Conservation (phyloP, 2,797 vertebrate species). For the Hypotaenidia philippensis region DNA sequence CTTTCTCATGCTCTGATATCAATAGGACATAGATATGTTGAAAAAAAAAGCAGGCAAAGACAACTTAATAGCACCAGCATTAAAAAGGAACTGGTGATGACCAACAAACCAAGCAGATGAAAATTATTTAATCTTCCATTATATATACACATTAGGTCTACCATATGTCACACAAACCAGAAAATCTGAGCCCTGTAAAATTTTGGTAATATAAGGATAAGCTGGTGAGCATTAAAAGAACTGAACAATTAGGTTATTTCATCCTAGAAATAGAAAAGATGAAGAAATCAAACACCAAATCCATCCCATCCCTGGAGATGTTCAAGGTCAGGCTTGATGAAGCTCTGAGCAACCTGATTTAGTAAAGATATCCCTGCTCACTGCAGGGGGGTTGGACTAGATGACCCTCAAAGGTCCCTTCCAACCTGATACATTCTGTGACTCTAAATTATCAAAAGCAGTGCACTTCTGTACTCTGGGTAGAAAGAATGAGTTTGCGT, state of each 20-base stretch:
- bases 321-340: too few species aligned
- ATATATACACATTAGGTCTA: neutral
- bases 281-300: neutral
- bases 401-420: too few species aligned
- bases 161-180: neutral
- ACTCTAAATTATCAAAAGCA: neutral
- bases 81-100: neutral
- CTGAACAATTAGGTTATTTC: neutral
- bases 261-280: neutral
- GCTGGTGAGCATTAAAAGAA: neutral
- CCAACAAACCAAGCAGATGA: neutral
- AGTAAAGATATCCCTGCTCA: too few species aligned
- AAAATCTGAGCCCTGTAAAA: neutral
- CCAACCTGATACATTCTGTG: too few species aligned
- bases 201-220: neutral
- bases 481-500: neutral
- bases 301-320: too few species aligned
- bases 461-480: neutral
- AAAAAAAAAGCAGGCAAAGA: neutral
- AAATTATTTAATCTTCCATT: neutral
- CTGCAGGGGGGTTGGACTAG: too few species aligned
- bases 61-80: neutral
- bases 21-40: neutral
- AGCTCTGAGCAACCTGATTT: too few species aligned
- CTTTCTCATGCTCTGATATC: neutral